A percentile compares a stretch with the other conserved stretches of the same genome.
Conservation (phyloP, 2,888 invertebrate species). For the Melangyna quadrimaculata region DNA sequence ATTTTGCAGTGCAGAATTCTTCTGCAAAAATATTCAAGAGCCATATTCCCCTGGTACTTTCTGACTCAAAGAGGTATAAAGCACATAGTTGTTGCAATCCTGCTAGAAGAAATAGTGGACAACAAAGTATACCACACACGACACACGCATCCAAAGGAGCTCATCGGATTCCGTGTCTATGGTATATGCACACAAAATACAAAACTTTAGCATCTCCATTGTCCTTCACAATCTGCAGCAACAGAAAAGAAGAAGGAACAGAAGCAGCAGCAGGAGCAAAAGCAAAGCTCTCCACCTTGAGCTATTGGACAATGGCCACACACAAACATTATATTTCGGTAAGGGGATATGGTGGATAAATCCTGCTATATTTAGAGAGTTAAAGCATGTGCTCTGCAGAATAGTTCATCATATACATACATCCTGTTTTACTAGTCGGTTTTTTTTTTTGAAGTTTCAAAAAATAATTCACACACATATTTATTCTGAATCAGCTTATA, state of each 20-base stretch:
- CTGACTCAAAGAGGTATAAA: neutral
- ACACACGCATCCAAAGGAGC: slow-evolving; percentile 48
- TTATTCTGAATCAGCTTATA: neutral
- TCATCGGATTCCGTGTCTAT: slow-evolving; percentile 40
- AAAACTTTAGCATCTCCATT: slow-evolving; percentile 43
- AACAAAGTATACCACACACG: neutral
- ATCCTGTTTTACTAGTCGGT: slow-evolving; percentile 18
- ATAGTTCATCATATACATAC: slow-evolving; percentile 42
- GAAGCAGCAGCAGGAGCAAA: neutral
- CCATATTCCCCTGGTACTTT: slow-evolving; percentile 7
- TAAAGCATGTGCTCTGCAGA: neutral
- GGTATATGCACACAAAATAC: slow-evolving; percentile 43
- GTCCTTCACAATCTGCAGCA: slow-evolving; percentile 14
- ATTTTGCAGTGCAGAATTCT: slow-evolving; percentile 6
- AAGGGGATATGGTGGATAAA: neutral
- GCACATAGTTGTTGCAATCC: neutral
- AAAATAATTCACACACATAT: slow-evolving; percentile 1
- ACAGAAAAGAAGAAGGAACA: neutral
- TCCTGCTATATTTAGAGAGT: slow-evolving; percentile 21
- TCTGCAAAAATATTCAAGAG: neutral
- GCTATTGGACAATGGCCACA: slow-evolving; percentile 30
- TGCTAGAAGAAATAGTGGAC: neutral
- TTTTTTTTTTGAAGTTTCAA: neutral
- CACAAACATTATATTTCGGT: neutral
- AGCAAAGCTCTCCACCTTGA: slow-evolving; percentile 16